Evolutionary conservation across 1,140 invertebrate genomes (phyloP).

Genomic region (Drosophila sucinea): DNA sequence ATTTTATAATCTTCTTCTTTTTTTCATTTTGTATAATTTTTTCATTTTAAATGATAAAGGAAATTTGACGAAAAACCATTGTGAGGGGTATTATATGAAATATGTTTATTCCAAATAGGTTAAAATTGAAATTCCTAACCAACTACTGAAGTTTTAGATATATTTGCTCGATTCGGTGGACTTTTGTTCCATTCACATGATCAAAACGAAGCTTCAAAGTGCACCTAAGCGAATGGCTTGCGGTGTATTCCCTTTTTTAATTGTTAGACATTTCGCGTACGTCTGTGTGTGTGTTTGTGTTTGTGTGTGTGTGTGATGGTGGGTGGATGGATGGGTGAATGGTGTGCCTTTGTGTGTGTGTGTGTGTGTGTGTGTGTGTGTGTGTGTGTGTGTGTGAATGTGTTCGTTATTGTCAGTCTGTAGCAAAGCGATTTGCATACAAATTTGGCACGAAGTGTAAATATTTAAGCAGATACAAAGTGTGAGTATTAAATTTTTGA

Average conservation of each 20-base stretch:
- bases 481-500: conserved; percentile 82
- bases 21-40: no score
- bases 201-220: no score
- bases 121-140: no score
- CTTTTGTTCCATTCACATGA: no score
- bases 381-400: conserved; percentile 34
- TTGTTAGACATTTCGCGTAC: conserved; percentile 66
- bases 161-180: no score
- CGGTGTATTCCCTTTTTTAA: conserved; percentile 66
- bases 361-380: conserved; percentile 20
- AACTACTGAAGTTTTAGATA: no score
- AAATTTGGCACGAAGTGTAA: conserved; percentile 83
- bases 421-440: conserved; percentile 82
- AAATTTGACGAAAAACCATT: no score
- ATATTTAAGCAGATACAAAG: conserved; percentile 82
- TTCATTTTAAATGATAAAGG: no score
- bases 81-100: no score
- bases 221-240: conserved; percentile 14
- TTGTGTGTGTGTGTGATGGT: conserved; percentile 4
- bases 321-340: conserved; percentile 3
- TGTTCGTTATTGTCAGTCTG: conserved; percentile 77
- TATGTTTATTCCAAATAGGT: no score
- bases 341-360: conserved; percentile 20
- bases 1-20: no score
- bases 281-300: conserved; percentile 32